A percentile compares a stretch with the other conserved stretches of the same genome.
phyloP scores from a whole-genome alignment of 35 echinoderm and acorn worm species.

The Ptychodera flava region DNA sequence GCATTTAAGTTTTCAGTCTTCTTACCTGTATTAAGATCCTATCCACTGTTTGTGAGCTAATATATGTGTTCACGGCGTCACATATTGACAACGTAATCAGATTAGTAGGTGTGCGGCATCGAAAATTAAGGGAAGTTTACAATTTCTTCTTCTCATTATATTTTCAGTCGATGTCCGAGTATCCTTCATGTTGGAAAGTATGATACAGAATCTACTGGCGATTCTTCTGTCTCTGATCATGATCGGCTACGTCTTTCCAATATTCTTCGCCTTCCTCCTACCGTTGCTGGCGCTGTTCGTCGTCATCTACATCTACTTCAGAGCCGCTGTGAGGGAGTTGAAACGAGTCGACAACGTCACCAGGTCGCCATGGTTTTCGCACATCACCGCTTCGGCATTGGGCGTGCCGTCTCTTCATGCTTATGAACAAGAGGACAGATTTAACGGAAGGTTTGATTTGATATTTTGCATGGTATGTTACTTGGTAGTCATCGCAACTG shows the following conservation, averaged over 20 bases:
- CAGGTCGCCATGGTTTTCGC: constrained; percentile 16
- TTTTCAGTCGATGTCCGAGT: constrained; percentile 11
- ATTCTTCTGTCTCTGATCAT: constrained; percentile 4
- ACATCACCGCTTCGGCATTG: neutral
- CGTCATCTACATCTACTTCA: neutral
- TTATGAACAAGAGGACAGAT: constrained; percentile 5
- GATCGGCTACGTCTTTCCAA: constrained; percentile 7
- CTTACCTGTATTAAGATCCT: no score
- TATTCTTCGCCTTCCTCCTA: neutral
- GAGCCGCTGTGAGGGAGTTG: neutral
- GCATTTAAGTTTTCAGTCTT: no score
- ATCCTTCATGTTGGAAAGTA: constrained; percentile 6
- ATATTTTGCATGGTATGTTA: neutral
- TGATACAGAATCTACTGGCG: neutral
- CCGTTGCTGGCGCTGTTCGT: constrained; percentile 4
- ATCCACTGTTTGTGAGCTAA: no score
- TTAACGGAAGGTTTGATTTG: constrained; percentile 5
- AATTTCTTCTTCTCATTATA: neutral
- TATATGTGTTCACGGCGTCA: no score
- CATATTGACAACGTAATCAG: no score
- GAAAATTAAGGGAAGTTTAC: no score
- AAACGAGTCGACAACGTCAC: constrained; percentile 8
- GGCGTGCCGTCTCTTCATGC: constrained; percentile 11
- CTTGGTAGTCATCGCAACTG: neutral
- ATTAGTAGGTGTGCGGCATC: no score